Evolutionary conservation across 2,113 vertebrate species (phyloP), one percentile per base, ranked within the genome.

Genomic region (Suricata suricatta): DNA sequence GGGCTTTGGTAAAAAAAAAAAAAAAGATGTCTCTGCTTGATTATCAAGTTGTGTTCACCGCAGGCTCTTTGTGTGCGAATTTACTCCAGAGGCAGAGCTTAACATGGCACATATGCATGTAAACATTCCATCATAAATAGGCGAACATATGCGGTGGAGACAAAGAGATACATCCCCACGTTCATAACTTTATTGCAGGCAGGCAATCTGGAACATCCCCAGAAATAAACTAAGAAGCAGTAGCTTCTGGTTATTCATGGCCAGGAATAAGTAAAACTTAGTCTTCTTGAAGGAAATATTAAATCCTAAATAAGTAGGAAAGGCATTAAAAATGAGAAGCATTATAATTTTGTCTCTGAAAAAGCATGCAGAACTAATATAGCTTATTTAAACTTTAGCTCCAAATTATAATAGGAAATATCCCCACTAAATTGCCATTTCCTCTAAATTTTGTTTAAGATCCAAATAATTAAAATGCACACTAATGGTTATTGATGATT

Each of bases 381-480:
- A 97, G 98, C 88, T 98, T 97, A 94, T 97, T 98, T 95, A 71
- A 98, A 98, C 50, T 72, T 89, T 97, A 94, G 93, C 90, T 89
- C 95, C 57, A 98, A 96, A 83, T 97, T 97, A 97, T 66, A 97
- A 97, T 97, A 98, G 98, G 96, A 98, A 98, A 95, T 90, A 92
- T 96, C 97, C 93, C 72, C 87, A 95, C 83, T 94, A 95, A 98
- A 98, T 98, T 97, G 98, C 97, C 95, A 97, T 96, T 98, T 98
- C 97, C 97, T 98, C 95, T 98, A 95, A 86, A 96, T 97, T 98
- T 98, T 97, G 98, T 96, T 98, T 98, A 97, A 98, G 96, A 97
- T 96, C 90, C 98, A 83, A 96, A 85, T 98, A 98, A 98, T 98
- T 98, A 98, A 98, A 98, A 98, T 83, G 79, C 68, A 95, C 97